These are phyloP conservation scores for Megalops cyprinoides DNA, from an alignment of 2,797 vertebrate species.

Conservation along the genomic window DNA sequence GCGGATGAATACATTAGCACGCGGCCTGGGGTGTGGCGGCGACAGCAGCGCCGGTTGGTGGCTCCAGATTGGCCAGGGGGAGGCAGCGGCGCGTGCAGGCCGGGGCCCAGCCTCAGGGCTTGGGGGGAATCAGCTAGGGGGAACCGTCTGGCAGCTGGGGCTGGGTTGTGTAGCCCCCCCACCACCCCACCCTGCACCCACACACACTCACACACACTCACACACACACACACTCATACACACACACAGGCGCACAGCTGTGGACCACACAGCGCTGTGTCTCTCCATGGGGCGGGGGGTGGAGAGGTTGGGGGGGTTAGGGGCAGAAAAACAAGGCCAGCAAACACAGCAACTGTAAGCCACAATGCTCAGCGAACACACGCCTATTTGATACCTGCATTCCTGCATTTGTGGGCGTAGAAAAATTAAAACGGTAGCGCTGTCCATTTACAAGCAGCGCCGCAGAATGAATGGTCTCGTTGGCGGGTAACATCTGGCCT, in stretches of 20 bases:
- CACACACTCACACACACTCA: too few relatives aligned
- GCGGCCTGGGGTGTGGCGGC: neutral
- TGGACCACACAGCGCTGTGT: slow-evolving; percentile 61
- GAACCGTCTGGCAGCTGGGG: slow-evolving; percentile 65
- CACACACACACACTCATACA: too few relatives aligned
- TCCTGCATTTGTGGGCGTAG: neutral
- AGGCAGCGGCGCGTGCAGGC: neutral
- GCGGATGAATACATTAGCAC: slow-evolving; percentile 64
- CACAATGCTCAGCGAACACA: neutral
- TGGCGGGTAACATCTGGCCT: neutral
- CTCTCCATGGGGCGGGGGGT: slow-evolving; percentile 53
- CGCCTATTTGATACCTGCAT: neutral
- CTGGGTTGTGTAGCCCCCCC: slow-evolving; percentile 55
- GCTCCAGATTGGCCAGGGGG: neutral
- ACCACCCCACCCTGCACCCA: slow-evolving; percentile 18
- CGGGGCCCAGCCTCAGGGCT: neutral
- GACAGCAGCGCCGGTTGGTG: neutral
- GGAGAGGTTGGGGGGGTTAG: too few relatives aligned
- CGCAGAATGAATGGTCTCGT: neutral
- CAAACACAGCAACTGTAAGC: neutral
- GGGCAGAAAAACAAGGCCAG: slow-evolving; percentile 31
- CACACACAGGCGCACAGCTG: slow-evolving; percentile 58
- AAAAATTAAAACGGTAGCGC: neutral
- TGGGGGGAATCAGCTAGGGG: slow-evolving; percentile 50
- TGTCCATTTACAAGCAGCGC: neutral